phyloP scores from a whole-genome alignment of 2,113 vertebrate species.

The mouse (Mus musculus) region DNA sequence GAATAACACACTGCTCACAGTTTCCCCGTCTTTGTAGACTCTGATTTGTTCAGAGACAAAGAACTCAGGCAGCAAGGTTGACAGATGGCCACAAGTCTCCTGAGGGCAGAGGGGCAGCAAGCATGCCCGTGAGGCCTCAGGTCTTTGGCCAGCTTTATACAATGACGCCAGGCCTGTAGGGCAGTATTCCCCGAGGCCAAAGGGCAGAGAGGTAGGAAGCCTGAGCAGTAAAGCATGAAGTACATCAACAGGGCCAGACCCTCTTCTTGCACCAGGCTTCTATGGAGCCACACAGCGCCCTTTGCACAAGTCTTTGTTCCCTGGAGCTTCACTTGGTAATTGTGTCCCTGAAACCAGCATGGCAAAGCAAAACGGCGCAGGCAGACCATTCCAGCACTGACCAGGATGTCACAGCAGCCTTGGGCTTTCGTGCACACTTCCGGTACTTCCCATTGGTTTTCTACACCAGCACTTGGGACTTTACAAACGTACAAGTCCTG shows the following conservation, averaged over 20 bases:
- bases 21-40: background rate
- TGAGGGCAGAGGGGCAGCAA: background rate
- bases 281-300: background rate
- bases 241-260: background rate
- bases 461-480: background rate
- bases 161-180: background rate
- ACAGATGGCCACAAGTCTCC: background rate
- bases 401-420: too few relatives aligned
- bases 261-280: background rate
- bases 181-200: background rate
- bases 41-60: background rate
- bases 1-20: background rate
- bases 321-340: background rate
- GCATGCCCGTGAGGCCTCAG: background rate
- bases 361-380: background rate
- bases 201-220: too few relatives aligned
- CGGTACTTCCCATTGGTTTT: background rate
- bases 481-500: background rate
- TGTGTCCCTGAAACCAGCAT: background rate
- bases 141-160: background rate
- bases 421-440: background rate
- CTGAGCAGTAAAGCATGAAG: background rate
- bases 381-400: background rate
- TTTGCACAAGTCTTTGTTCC: background rate
- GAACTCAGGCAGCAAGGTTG: background rate